phyloP scores from a whole-genome alignment of 2,888 invertebrate species.

The Ischnura elegans region DNA sequence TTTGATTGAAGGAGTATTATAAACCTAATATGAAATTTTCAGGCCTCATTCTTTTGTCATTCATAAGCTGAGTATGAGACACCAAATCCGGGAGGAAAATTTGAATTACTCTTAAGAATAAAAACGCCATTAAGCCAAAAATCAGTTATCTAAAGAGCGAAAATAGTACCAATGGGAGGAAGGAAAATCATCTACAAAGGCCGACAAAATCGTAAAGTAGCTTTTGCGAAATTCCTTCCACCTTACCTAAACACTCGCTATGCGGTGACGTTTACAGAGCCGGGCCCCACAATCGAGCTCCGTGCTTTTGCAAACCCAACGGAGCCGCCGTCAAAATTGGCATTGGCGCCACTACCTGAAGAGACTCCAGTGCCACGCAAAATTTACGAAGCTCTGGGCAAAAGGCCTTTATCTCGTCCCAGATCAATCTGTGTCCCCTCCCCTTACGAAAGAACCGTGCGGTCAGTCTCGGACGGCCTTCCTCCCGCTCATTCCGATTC shows the following conservation, averaged over 20 bases:
- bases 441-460: no score
- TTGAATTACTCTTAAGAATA: no score
- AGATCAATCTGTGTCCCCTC: not conserved
- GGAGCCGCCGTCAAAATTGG: not conserved
- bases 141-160: no score
- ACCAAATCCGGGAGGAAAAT: no score
- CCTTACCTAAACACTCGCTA: not conserved
- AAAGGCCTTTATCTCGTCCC: conserved; percentile 3
- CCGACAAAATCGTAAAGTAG: no score
- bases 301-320: not conserved
- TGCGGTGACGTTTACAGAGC: not conserved
- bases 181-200: not conserved
- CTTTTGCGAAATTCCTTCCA: not conserved
- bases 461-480: not conserved
- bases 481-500: not conserved
- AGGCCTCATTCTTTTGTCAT: no score
- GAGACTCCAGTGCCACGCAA: conserved; percentile 7
- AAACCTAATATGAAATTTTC: no score
- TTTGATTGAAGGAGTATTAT: no score
- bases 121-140: no score
- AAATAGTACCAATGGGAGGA: not conserved
- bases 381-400: conserved; percentile 26
- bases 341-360: not conserved
- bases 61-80: no score
- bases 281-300: not conserved